Evolutionary conservation across 2,113 vertebrate species (phyloP).

Genomic region (Urocitellus parryii): DNA sequence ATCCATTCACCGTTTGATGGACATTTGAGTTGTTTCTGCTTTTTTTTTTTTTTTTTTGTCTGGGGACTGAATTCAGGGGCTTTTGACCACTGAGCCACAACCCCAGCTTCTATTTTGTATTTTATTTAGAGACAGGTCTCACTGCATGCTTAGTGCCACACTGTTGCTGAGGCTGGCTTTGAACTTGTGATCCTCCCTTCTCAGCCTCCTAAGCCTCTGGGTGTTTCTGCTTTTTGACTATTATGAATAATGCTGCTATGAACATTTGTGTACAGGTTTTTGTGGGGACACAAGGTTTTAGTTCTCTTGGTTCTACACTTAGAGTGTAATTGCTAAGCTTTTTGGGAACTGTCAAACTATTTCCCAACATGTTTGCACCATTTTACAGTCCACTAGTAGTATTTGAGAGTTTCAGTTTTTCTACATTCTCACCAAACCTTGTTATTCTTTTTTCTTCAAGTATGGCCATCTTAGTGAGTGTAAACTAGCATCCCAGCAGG

Average conservation of each 20-base stretch:
- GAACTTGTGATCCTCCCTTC: too few species aligned
- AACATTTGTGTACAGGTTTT: background rate
- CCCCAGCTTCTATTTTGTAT: too few species aligned
- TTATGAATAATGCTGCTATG: background rate
- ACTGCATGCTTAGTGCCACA: too few species aligned
- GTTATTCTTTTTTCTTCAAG: background rate
- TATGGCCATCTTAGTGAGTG: background rate
- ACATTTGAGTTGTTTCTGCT: too few species aligned
- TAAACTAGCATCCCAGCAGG: background rate
- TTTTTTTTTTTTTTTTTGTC: too few species aligned
- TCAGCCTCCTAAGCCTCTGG: too few species aligned
- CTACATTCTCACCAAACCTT: background rate
- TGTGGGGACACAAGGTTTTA: background rate
- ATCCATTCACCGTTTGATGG: too few species aligned
- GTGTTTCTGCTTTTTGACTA: too few species aligned
- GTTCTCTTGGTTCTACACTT: background rate
- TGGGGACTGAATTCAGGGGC: too few species aligned
- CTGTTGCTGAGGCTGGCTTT: too few species aligned
- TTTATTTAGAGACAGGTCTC: too few species aligned
- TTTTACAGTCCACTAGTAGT: background rate
- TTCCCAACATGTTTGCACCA: background rate
- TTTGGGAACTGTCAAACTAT: background rate
- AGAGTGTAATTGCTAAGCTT: background rate
- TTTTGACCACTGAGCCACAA: too few species aligned
- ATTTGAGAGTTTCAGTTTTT: background rate